These are phyloP conservation scores for Morpho deidamia DNA, from an alignment of 2,888 invertebrate genomes.

Conservation along the genomic window DNA sequence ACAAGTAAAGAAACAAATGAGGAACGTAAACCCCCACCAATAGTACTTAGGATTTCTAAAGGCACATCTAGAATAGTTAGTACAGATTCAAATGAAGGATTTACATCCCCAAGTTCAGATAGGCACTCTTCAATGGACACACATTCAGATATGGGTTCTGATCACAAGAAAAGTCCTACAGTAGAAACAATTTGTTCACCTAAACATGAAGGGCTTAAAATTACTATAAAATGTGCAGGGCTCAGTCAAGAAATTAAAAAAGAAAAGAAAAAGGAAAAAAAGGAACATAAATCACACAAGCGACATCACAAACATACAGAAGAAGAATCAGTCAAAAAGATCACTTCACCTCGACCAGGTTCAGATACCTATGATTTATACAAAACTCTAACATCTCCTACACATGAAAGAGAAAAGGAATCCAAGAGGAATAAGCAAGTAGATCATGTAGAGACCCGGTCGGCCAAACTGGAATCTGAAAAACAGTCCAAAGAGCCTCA, in stretches of 20 bases:
- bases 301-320: conserved; percentile 64
- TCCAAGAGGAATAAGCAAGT: conserved; percentile 34
- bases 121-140: conserved; percentile 70
- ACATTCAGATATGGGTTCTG: conserved; percentile 61
- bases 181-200: conserved; percentile 69
- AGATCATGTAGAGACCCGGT: conserved; percentile 60
- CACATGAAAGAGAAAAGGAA: conserved; percentile 47
- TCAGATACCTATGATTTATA: conserved; percentile 72
- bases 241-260: conserved; percentile 60
- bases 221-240: conserved; percentile 69
- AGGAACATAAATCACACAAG: conserved; percentile 74
- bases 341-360: conserved; percentile 71
- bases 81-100: conserved; percentile 81
- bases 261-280: conserved; percentile 70
- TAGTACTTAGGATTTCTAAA: conserved; percentile 92
- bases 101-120: conserved; percentile 74
- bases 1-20: conserved; percentile 69
- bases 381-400: conserved; percentile 72
- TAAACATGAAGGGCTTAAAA: conserved; percentile 73
- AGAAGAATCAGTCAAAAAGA: conserved; percentile 54
- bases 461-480: conserved; percentile 59
- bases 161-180: conserved; percentile 62
- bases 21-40: conserved; percentile 84
- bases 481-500: conserved; percentile 51
- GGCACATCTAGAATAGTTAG: conserved; percentile 82